phyloP scores from a whole-genome alignment of 2,888 invertebrate species.

The Melolontha melolontha region DNA sequence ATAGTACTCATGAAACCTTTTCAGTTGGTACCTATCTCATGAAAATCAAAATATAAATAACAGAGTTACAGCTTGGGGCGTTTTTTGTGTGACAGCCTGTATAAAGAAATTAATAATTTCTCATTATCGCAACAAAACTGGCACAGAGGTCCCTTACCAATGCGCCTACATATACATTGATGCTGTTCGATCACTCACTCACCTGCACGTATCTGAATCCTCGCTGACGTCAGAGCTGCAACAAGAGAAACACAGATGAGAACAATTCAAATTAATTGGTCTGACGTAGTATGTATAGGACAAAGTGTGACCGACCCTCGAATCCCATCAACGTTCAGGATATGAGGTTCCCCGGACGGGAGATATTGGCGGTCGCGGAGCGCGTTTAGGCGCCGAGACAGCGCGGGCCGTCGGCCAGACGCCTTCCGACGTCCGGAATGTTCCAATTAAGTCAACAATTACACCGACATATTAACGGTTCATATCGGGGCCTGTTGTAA shows the following conservation, averaged over 20 bases:
- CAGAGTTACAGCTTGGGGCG: too few species aligned
- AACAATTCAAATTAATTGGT: slow-evolving; percentile 54
- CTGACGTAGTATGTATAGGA: neutral
- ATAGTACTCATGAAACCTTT: too few species aligned
- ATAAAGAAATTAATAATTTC: too few species aligned
- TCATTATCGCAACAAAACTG: too few species aligned
- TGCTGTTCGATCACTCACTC: slow-evolving; percentile 53
- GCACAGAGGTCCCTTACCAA: too few species aligned
- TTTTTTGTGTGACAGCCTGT: too few species aligned
- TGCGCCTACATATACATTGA: too few species aligned
- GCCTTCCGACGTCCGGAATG: slow-evolving; percentile 32
- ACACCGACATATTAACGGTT: slow-evolving; percentile 21
- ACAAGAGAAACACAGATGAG: slow-evolving; percentile 55
- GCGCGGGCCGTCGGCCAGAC: slow-evolving; percentile 6
- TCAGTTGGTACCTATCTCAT: too few species aligned
- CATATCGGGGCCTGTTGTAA: slow-evolving; percentile 1
- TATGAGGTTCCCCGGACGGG: slow-evolving; percentile 40
- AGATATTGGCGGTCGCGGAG: slow-evolving; percentile 39
- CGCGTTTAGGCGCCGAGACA: slow-evolving; percentile 15
- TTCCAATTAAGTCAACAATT: slow-evolving; percentile 41
- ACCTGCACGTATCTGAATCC: slow-evolving; percentile 56
- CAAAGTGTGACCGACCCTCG: slow-evolving; percentile 14
- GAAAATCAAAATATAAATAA: too few species aligned
- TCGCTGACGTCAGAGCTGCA: slow-evolving; percentile 58
- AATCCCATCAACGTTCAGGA: slow-evolving; percentile 45